Evolutionary conservation across 1,140 invertebrate genomes (phyloP).

Genomic region (Lepidurus arcticus): DNA sequence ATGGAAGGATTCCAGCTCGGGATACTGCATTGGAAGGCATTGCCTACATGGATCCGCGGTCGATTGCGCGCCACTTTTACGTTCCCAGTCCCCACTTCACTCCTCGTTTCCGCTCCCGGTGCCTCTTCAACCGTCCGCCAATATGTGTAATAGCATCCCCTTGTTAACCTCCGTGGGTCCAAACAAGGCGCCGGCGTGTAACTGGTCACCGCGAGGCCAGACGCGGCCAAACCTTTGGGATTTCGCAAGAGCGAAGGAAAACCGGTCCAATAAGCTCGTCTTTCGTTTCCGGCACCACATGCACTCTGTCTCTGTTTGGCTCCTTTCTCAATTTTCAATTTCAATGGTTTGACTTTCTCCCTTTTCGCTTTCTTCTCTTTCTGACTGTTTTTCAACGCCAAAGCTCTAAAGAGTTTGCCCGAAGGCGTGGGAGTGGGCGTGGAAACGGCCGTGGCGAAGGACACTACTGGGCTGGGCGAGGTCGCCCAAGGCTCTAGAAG

Average conservation of each 20-base stretch:
- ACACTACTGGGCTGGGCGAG: not conserved
- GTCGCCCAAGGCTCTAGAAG: slow-evolving; percentile 1
- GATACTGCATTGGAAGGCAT: not conserved
- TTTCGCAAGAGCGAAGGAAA: not conserved
- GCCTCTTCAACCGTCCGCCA: not conserved
- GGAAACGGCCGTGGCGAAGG: not conserved
- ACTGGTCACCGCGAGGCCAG: not conserved
- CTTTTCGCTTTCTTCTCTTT: not conserved
- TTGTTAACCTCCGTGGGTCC: not conserved
- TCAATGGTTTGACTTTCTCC: not conserved
- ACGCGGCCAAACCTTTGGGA: not conserved
- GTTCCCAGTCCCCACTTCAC: not conserved
- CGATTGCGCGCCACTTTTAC: not conserved
- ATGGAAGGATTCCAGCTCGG: not conserved
- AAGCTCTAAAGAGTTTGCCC: not conserved
- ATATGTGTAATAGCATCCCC: not conserved
- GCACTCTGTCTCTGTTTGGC: not conserved
- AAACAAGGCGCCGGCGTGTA: not conserved
- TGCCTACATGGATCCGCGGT: not conserved
- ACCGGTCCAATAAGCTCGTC: not conserved
- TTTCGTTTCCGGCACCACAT: not conserved
- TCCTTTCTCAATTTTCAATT: slow-evolving; percentile 1
- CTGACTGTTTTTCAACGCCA: not conserved
- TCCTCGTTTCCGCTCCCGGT: not conserved
- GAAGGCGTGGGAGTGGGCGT: not conserved